Base-by-base conservation (phyloP, 2,888 invertebrate species). In the Yponomeuta sedellus region DNA sequence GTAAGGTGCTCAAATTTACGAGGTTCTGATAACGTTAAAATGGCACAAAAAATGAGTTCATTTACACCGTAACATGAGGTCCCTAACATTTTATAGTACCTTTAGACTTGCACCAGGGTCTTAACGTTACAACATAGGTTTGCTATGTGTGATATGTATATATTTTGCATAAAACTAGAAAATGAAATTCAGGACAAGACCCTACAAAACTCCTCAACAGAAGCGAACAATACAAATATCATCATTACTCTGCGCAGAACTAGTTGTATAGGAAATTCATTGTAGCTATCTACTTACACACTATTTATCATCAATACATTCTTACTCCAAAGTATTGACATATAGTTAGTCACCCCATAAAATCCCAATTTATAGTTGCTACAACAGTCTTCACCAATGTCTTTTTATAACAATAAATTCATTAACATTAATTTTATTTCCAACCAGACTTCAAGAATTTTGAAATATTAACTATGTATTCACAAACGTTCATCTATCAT, bases 11-110 rank as follows among this genome's bases (percentile, higher is more conserved):
- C 34, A 34, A 34, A 68, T 68, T 67, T 66, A 70, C 61, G 69
- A 70, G 66, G 68, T 69, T 70, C 70, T 68, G 71, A 71, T 71
- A 34, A 73, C 12, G 25, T 52, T 66, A 25, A 68, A 76, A 82
- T 82, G 81, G 81, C 81, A 82, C 81, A 76, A 78, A 72, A n/a
- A 73, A 74, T 72, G 78, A 78, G 77, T 79, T 74, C 73, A 72
- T 74, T 44, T 72, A 76, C 67, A 69, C 72, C 77, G 77, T 75
- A 77, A 77, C 75, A 75, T 75, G 69, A 72, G 72, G 74, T 69
- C 68, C 69, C 71, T 71, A 74, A 69, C 69, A 62, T 19, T 68
- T 68, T 68, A n/a, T n/a, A 70, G 74, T 73, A 73, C 71, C 70
- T 72, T 72, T 72, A 70, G 72, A 74, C 76, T 76, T 77, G 79